Evolutionary conservation across 2,888 invertebrate species (phyloP), one percentile per base, ranked within the genome.

Genomic region (Dryobota labecula): DNA sequence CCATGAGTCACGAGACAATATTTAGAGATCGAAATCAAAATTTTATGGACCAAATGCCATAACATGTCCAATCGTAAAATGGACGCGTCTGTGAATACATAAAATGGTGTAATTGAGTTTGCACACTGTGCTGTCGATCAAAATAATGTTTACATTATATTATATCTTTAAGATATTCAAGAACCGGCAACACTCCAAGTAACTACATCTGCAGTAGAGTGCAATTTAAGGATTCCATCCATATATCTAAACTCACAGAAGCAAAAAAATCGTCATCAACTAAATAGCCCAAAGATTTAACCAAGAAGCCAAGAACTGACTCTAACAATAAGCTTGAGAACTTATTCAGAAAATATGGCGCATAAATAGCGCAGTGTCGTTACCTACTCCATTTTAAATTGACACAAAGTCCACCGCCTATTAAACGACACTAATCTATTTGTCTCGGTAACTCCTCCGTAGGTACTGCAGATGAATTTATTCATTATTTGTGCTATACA

Each of bases 31-130:
- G 86, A 88, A 90, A 92, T 92, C 91, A 84, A 84, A 76, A 78
- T 86, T 90, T 92, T 91, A 91, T 89, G 89, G 87, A 76, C 86
- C 81, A 80, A 86, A 87, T 84, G 89, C 88, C 81, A 90, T 92
- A 90, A 91, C 87, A 85, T 86, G 79, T 83, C 77, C 69, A 77
- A 66, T 89, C 88, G 87, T 92, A 91, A 91, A 92, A 81, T 77
- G 73, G 85, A 81, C 88, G 87, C 88, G 88, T 86, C 90, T 85
- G 63, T 67, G 90, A 88, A 91, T 90, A 88, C 88, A 88, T 91
- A 90, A 91, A 90, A 81, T 82, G 84, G 51, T 78, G 51, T 78
- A 70, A 69, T 61, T 62, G 63, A 54, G 41, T 76, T 66, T 77
- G 57, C 63, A 73, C 41, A 70, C 58, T 63, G 64, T 70, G 49